Base-by-base conservation (phyloP, 2,888 invertebrate genomes). In the Aplocera efformata region DNA sequence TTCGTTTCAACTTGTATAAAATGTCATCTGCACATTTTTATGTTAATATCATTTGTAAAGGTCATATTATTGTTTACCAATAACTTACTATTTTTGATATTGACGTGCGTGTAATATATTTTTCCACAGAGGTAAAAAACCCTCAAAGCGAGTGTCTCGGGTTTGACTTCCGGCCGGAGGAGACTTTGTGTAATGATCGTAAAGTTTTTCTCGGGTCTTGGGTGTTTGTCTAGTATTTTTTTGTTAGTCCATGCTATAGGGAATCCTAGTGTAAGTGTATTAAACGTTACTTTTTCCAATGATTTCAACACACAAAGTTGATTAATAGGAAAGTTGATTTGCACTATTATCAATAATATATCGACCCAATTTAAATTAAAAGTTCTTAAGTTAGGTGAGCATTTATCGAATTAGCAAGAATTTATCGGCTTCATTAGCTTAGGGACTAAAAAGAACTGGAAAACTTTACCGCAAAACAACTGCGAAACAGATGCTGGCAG, bases 1-100 rank as follows among this genome's bases (percentile, higher is more conserved):
- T n/a, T 13, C 22, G 17, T 21, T 27, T 45, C 31, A 38, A 30
- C 39, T 36, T 20, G 29, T 46, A 31, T 26, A 44, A 55, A 67
- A 64, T 66, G 60, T 60, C 60, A 63, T 47, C 44, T 21, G 32
- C 42, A 46, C 53, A 65, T 66, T 62, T 67, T 67, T 67, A 67
- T 67, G 67, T 53, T 58, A 61, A 66, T 66, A 48, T 38, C 33
- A 36, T 49, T 42, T 40, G 34, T 38, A 63, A 63, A 60, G 57
- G 58, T 56, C 59, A 47, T 53, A 55, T 60, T 55, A 58, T 63
- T 60, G 53, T 56, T 58, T 56, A 53, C 59, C 55, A 47, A 50
- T 56, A 52, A 55, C 21, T 42, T 50, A 46, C 37, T 42, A 34
- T 32, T 44, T 42, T 32, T 44, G 43, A 32, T 29, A 31, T 34